These are phyloP conservation scores for Metellina segmentata DNA, from an alignment of 2,888 invertebrate genomes.

Conservation along the genomic window DNA sequence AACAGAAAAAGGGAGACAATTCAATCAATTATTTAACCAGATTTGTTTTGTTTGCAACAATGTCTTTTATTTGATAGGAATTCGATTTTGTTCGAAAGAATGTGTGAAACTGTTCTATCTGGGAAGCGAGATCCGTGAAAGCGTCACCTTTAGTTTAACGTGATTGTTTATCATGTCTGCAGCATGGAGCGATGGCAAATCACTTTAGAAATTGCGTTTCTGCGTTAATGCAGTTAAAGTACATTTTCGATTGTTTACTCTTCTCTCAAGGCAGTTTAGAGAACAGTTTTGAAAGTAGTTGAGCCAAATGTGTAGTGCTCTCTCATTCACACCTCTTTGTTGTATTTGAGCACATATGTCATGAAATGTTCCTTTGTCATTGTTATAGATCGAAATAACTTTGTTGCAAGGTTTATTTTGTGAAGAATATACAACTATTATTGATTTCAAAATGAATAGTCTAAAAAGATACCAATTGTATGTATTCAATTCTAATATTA, in stretches of 20 bases:
- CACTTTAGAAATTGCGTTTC: background rate
- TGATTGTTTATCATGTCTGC: background rate
- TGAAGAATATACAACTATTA: too few species aligned
- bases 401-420: too few species aligned
- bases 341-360: too few species aligned
- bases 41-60: slow-evolving; percentile 22
- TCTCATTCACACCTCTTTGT: background rate
- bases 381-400: too few species aligned
- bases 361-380: too few species aligned
- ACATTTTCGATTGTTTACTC: background rate
- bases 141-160: slow-evolving; percentile 17
- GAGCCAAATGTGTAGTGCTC: background rate
- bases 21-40: slow-evolving; percentile 50
- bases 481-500: too few species aligned
- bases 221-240: background rate
- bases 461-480: too few species aligned
- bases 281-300: background rate
- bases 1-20: background rate
- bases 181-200: background rate
- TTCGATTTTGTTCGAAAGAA: slow-evolving; percentile 25
- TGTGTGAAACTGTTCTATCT: background rate
- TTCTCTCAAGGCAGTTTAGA: background rate
- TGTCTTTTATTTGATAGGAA: slow-evolving; percentile 36
- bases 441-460: too few species aligned
- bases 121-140: slow-evolving; percentile 14